Evolutionary conservation across 2,113 vertebrate genomes (phyloP).

Genomic region (Oncorhynchus nerka): DNA sequence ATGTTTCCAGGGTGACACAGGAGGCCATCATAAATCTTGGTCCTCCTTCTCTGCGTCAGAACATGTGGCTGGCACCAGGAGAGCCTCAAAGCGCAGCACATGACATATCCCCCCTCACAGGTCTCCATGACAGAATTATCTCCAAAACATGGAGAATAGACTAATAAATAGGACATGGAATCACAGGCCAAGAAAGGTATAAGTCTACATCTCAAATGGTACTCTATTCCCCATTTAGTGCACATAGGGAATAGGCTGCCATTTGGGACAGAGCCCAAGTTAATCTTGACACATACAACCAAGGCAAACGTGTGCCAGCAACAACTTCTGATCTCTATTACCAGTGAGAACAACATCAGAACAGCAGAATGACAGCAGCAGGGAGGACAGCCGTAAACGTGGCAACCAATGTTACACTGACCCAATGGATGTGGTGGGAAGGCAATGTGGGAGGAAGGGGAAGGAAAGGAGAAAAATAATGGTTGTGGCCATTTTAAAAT

Average conservation of each 20-base stretch:
- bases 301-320: slow-evolving; percentile 7
- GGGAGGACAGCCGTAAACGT: slow-evolving; percentile 35
- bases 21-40: slow-evolving; percentile 49
- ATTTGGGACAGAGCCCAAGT: neutral
- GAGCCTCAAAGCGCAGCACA: slow-evolving; percentile 8
- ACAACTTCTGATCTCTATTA: slow-evolving; percentile 7
- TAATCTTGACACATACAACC: too few relatives aligned
- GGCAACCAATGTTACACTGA: slow-evolving; percentile 57
- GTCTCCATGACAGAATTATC: neutral
- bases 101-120: slow-evolving; percentile 14
- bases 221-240: neutral
- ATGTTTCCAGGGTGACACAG: slow-evolving; percentile 55
- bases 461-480: slow-evolving; percentile 29
- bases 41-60: slow-evolving; percentile 36
- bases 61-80: slow-evolving; percentile 58
- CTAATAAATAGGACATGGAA: neutral
- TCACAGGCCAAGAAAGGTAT: neutral
- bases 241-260: neutral
- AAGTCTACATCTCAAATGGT: neutral
- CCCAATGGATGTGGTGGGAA: slow-evolving; percentile 40
- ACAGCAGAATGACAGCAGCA: neutral
- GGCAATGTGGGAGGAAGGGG: neutral
- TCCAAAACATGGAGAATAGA: neutral
- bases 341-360: slow-evolving; percentile 22
- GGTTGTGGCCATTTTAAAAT: slow-evolving; percentile 51